Base-by-base conservation (phyloP, 37 sponge, comb jelly and placozoan genomes). In the Ephydatia muelleri region DNA sequence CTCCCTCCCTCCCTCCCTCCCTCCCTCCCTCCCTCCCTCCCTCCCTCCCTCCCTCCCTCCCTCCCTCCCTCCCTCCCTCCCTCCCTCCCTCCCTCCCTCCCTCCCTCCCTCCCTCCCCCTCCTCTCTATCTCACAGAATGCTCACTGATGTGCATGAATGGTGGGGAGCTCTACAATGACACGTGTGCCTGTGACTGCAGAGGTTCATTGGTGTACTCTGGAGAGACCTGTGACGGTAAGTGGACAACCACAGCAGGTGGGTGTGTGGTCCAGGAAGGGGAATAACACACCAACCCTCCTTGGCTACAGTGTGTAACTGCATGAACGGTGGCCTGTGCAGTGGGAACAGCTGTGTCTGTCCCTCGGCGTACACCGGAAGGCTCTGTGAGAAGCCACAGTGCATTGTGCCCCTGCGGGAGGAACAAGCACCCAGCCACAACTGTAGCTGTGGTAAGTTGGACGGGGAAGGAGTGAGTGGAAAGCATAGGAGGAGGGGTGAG, bases 401-500 rank as follows among this genome's bases (percentile, higher is more conserved):
- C 57, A 57, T 57, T 19, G 57, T 57, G 57, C 57, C 57, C n/a
- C 1, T 57, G 57, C 16, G 57, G 57, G 57, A 4, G 57, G 57
- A 57, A 57, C 57, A 57, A 57, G 57, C 57, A 57, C 16, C 57
- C 32, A 1, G 72, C 32, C 9, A 71, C 12, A 33, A 33, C 32
- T 71, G 72, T 21, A 57, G 57, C 57, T 57, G 57, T 57, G 57
- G 57, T 57, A 21, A 57, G 57, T 57, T 14, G 16, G 57, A 21
- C 1, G 16, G 57, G 57, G 57, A 57, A 1, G 57, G 57, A 21
- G 57, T 19, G 85, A 33, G 28, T 2, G 16, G 90, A 81, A 32
- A 89, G 84, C 73, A 68, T 81, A 82, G 80, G 85, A n/a, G 49
- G 72, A 19, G 27, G 0, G 27, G 27, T 9, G 9, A 76, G 11